Evolutionary conservation across 2,888 invertebrate genomes (phyloP).

Genomic region (Synanthedon myopaeformis): DNA sequence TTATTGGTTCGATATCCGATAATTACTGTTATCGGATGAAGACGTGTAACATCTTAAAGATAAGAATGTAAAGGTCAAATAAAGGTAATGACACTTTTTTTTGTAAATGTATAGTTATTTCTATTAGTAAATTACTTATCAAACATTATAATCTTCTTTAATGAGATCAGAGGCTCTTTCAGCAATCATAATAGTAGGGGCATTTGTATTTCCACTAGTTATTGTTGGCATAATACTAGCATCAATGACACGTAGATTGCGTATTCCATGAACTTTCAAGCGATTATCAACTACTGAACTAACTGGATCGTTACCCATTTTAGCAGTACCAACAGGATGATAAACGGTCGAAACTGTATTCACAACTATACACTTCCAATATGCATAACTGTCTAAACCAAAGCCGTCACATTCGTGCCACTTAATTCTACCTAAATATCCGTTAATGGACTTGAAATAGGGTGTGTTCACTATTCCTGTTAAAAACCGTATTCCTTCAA

Average conservation of each 20-base stretch:
- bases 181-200: slow-evolving; percentile 82
- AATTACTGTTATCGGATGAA: too few relatives aligned
- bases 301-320: slow-evolving; percentile 69
- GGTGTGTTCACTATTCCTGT: slow-evolving; percentile 25
- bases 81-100: too few relatives aligned
- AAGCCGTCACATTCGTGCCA: slow-evolving; percentile 26
- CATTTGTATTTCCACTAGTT: slow-evolving; percentile 83
- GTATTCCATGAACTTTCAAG: slow-evolving; percentile 73
- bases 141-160: slow-evolving; percentile 48
- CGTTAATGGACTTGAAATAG: slow-evolving; percentile 30
- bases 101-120: too few relatives aligned
- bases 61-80: too few relatives aligned
- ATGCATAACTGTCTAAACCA: slow-evolving; percentile 23
- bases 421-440: slow-evolving; percentile 23
- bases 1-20: too few relatives aligned
- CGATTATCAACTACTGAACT: slow-evolving; percentile 56
- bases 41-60: too few relatives aligned
- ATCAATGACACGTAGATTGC: slow-evolving; percentile 76
- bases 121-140: too few relatives aligned
- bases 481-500: slow-evolving; percentile 28
- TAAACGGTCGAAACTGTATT: slow-evolving; percentile 67
- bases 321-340: slow-evolving; percentile 76
- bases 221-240: slow-evolving; percentile 84
- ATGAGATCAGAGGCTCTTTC: slow-evolving; percentile 82
- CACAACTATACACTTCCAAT: slow-evolving; percentile 45